These are phyloP conservation scores for Mamestra configurata DNA, from an alignment of 1,140 invertebrate genomes.

Conservation along the genomic window DNA sequence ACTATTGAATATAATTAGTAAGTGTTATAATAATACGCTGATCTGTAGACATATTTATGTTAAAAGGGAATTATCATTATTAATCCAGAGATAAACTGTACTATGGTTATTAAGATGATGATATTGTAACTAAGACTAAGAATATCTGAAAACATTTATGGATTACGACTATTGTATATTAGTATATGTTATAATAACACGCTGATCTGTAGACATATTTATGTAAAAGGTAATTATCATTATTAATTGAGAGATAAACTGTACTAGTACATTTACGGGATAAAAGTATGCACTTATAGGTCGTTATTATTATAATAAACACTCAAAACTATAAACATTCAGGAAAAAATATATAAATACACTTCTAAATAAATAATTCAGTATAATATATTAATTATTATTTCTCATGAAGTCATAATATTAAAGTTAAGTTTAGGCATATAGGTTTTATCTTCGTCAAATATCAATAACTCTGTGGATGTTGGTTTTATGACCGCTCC, in stretches of 20 bases:
- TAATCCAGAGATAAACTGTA: neutral
- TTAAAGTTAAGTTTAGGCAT: neutral
- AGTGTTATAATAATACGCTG: neutral
- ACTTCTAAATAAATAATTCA: neutral
- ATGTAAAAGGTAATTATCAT: neutral
- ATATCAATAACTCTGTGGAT: neutral
- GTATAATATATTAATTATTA: neutral
- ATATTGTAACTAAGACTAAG: neutral
- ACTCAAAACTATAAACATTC: neutral
- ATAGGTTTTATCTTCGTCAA: neutral
- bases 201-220: neutral
- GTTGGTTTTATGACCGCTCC: neutral
- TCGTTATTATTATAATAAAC: slow-evolving; percentile 7
- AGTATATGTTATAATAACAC: neutral
- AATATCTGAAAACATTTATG: neutral
- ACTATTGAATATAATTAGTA: neutral
- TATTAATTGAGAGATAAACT: neutral
- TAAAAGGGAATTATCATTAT: neutral
- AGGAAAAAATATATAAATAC: neutral
- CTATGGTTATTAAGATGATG: neutral
- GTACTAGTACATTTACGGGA: neutral
- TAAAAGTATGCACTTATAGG: too few species aligned
- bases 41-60: neutral
- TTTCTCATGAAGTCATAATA: neutral
- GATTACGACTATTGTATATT: neutral